A percentile compares a stretch with the other conserved stretches of the same genome.
Evolutionary conservation across 2,113 vertebrate species (phyloP).

Genomic region (Acrocephalus kingi): DNA sequence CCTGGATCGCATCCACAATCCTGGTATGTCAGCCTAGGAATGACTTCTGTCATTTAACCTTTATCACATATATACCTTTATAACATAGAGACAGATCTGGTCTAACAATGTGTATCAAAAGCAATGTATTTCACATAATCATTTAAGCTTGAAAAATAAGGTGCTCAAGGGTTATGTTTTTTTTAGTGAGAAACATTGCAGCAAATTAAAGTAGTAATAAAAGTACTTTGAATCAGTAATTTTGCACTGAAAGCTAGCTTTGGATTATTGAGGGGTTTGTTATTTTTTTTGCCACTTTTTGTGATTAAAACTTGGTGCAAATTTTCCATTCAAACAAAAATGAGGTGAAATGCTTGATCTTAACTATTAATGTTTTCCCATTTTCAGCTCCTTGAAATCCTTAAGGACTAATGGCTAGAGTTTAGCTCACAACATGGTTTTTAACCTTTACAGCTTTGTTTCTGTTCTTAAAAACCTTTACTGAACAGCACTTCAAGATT

Average conservation of each 20-base stretch:
- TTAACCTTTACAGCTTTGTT: not conserved
- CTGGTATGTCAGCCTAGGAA: conserved; percentile 80
- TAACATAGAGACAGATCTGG: fast-evolving
- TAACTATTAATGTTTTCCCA: not conserved
- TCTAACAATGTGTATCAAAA: not conserved
- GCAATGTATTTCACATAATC: not conserved
- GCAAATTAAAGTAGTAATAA: not conserved
- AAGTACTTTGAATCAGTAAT: not conserved
- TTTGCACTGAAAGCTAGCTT: not conserved
- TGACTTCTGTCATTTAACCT: not conserved
- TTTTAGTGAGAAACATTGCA: not conserved
- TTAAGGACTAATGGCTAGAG: not conserved
- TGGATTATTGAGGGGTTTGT: not conserved
- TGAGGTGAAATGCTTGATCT: not conserved
- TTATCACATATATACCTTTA: not conserved
- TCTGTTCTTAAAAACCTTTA: not conserved
- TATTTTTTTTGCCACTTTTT: not conserved
- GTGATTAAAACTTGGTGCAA: not conserved
- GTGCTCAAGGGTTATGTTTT: not conserved
- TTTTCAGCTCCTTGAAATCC: conserved; percentile 16
- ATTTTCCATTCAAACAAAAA: not conserved
- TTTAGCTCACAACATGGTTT: not conserved
- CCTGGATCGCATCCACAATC: conserved; percentile 97
- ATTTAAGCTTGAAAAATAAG: not conserved
- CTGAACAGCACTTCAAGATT: not conserved